A percentile compares a stretch with the other conserved stretches of the same genome.
phyloP scores from a whole-genome alignment of 2,113 vertebrate genomes.

The Gymnogyps californianus region DNA sequence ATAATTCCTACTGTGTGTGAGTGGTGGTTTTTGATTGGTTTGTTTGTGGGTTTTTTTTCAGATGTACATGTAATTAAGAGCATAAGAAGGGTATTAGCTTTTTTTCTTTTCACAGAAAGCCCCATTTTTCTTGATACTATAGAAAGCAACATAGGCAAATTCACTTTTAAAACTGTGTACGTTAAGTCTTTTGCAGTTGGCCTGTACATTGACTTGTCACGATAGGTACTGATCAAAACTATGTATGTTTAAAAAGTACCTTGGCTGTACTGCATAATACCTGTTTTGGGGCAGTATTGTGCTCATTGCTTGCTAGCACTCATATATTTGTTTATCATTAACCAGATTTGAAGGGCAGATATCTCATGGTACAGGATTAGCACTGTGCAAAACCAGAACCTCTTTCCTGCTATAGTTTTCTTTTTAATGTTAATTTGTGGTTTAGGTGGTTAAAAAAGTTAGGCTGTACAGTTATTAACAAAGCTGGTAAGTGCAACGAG shows the following conservation, averaged over 20 bases:
- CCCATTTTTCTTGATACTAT: neutral
- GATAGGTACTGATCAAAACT: neutral
- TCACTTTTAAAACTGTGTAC: neutral
- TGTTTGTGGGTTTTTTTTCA: neutral
- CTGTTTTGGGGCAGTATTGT: neutral
- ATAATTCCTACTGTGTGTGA: fast-evolving
- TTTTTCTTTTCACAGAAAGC: neutral
- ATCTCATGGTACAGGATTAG: neutral
- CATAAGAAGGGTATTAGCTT: neutral
- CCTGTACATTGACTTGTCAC: neutral
- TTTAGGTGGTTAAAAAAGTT: neutral
- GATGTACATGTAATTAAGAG: fast-evolving
- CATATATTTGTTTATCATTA: neutral
- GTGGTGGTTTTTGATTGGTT: neutral
- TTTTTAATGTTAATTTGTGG: neutral
- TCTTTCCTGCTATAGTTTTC: neutral
- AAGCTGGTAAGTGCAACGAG: neutral
- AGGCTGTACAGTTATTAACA: neutral
- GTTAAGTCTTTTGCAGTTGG: neutral
- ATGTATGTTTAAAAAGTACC: neutral
- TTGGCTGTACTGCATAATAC: neutral
- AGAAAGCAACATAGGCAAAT: neutral
- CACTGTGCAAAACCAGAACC: neutral
- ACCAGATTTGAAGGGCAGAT: neutral
- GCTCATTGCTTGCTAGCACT: neutral